Percentiles rank a stretch among this genome's conserved stretches.
Conservation (phyloP, 2,888 invertebrate genomes). For the Macrophya alboannulata region DNA sequence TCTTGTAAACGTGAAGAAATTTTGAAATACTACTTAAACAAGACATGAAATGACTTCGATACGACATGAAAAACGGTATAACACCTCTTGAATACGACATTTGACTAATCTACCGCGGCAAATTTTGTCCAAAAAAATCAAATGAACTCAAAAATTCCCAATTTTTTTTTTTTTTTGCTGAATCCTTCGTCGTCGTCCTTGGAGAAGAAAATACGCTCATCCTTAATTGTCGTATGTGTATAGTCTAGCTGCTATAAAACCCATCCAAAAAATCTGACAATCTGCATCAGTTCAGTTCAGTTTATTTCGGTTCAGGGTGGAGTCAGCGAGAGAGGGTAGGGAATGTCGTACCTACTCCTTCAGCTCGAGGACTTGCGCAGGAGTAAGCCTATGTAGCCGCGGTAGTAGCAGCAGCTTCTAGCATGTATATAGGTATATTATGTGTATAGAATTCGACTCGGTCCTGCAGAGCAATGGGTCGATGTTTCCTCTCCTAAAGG, state of each 20-base stretch:
- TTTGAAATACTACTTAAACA: not conserved
- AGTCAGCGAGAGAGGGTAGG: not conserved
- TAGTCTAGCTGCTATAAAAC: not conserved
- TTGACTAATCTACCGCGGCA: not conserved
- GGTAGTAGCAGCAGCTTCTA: not conserved
- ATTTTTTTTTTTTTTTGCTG: too few species aligned
- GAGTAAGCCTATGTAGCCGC: not conserved
- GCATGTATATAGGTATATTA: not conserved
- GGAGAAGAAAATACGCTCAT: too few species aligned
- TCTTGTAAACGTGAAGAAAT: not conserved
- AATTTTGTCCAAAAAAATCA: not conserved
- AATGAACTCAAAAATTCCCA: not conserved
- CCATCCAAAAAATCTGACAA: not conserved
- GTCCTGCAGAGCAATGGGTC: constrained; percentile 15
- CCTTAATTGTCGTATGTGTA: not conserved
- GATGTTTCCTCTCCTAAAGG: constrained; percentile 38
- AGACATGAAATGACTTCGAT: not conserved
- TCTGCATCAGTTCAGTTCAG: too few species aligned
- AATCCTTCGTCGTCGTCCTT: too few species aligned
- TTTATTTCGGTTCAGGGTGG: constrained; percentile 21
- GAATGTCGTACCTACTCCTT: not conserved
- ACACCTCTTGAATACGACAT: not conserved
- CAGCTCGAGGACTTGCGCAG: constrained; percentile 15
- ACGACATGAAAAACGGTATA: not conserved
- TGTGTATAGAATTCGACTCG: constrained; percentile 2